Evolutionary conservation across 2,888 invertebrate genomes (phyloP).

Genomic region (Drosophila anomalipes): DNA sequence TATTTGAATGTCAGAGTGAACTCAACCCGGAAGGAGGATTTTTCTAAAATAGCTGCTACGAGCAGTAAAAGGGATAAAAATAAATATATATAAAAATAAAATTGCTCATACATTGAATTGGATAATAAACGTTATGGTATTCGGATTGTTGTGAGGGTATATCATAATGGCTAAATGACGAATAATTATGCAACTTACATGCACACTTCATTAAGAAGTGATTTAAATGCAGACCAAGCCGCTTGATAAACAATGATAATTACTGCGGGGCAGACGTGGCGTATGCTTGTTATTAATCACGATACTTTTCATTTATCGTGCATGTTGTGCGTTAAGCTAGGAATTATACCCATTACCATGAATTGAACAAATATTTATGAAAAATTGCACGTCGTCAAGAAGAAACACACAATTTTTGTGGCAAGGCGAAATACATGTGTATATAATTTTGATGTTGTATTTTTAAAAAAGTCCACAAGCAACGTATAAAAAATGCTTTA

Average conservation of each 20-base stretch:
- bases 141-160: neutral
- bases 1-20: neutral
- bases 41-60: neutral
- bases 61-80: neutral
- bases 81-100: neutral
- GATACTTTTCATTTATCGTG: constrained; percentile 15
- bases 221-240: constrained; percentile 63
- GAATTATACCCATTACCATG: constrained; percentile 53
- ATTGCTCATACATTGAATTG: neutral
- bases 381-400: constrained; percentile 41
- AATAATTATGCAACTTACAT: constrained; percentile 69
- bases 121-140: neutral
- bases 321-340: constrained; percentile 57
- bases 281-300: constrained; percentile 42
- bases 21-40: neutral
- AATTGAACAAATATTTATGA: constrained; percentile 48
- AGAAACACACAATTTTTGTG: constrained; percentile 48
- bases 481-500: constrained; percentile 61
- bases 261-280: constrained; percentile 43
- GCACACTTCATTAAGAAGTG: constrained; percentile 71
- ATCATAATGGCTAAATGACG: constrained; percentile 25
- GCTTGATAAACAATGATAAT: constrained; percentile 63
- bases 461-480: constrained; percentile 53
- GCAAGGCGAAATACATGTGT: neutral
- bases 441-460: constrained; percentile 6